Evolutionary conservation across 2,113 vertebrate genomes (phyloP).

Genomic region (Myiozetetes cayanensis): DNA sequence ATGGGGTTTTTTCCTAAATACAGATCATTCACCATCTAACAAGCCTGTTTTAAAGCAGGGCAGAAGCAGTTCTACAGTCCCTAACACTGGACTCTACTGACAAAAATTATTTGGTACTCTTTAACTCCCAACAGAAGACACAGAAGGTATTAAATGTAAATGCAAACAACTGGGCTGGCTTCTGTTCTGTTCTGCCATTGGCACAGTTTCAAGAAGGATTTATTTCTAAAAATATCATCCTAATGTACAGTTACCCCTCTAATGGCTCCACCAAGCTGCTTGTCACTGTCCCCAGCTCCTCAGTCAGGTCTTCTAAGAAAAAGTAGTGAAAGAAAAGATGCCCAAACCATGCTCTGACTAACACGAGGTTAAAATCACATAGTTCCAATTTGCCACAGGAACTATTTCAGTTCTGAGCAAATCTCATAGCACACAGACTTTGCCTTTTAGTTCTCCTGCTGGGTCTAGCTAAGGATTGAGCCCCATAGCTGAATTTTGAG

Average conservation of each 20-base stretch:
- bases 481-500: neutral
- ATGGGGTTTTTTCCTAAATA: neutral
- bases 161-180: neutral
- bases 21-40: neutral
- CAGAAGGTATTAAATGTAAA: neutral
- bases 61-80: neutral
- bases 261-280: neutral
- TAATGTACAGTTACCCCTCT: neutral
- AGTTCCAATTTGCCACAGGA: neutral
- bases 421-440: neutral
- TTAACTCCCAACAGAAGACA: neutral
- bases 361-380: neutral
- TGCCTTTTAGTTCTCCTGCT: slow-evolving; percentile 30
- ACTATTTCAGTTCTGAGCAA: neutral
- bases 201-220: neutral
- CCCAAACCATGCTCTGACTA: neutral
- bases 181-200: neutral
- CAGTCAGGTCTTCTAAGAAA: neutral
- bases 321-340: neutral
- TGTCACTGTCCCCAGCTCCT: neutral
- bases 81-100: neutral
- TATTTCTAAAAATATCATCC: neutral
- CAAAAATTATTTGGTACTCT: neutral
- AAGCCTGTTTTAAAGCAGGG: neutral
- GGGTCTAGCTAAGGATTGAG: slow-evolving; percentile 41